Conservation (phyloP, 1,140 invertebrate genomes). For the Lepidurus arcticus region DNA sequence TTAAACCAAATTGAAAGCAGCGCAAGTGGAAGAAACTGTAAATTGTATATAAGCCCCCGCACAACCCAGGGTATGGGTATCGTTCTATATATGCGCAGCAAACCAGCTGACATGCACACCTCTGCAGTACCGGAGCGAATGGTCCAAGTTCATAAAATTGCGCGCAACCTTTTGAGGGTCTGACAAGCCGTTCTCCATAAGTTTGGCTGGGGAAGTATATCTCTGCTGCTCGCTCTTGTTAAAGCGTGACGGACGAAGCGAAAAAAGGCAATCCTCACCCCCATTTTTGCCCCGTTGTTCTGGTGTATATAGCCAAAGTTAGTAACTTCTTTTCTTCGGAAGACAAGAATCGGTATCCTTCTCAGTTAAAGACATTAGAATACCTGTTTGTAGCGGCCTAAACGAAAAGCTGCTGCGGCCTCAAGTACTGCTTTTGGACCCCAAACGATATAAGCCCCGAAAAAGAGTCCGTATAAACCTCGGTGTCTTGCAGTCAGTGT, state of each 20-base stretch:
- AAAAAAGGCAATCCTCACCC: slow-evolving; percentile 11
- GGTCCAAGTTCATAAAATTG: slow-evolving; percentile 16
- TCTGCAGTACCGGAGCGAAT: slow-evolving; percentile 14
- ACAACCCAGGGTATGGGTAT: no score
- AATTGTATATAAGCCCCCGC: no score
- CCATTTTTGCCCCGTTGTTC: no score
- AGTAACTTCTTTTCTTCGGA: not conserved
- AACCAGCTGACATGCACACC: slow-evolving; percentile 13
- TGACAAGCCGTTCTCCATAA: not conserved
- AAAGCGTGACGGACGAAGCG: not conserved
- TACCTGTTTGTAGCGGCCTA: not conserved
- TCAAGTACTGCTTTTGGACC: no score
- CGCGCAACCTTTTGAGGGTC: not conserved
- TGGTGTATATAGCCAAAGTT: not conserved
- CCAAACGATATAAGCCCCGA: not conserved
- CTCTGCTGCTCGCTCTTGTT: not conserved
- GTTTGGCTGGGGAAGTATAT: not conserved
- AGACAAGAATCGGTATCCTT: not conserved
- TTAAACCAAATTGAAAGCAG: no score
- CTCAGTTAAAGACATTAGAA: not conserved
- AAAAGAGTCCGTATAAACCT: not conserved
- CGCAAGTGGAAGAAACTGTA: no score
- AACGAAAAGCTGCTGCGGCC: not conserved
- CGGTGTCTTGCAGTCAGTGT: slow-evolving; percentile 12
- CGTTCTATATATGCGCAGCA: not conserved